Evolutionary conservation across 2,797 vertebrate species (phyloP).

Genomic region (Coilia nasus): DNA sequence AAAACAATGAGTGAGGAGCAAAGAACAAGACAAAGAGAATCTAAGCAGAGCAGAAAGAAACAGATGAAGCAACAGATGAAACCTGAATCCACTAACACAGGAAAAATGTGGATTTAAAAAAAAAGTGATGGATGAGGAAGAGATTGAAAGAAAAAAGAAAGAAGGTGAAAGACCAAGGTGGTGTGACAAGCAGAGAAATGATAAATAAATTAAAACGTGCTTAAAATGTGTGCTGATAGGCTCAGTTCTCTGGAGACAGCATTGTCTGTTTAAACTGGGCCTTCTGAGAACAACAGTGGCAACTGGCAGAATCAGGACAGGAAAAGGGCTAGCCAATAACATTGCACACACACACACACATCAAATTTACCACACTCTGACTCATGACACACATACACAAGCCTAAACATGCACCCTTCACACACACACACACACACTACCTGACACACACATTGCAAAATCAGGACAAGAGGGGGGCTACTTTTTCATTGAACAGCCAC

Average conservation of each 20-base stretch:
- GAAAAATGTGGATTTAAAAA: not conserved
- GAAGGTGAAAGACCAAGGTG: slow-evolving; percentile 9
- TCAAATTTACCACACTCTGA: too few species aligned
- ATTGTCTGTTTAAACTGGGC: slow-evolving; percentile 66
- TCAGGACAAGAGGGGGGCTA: slow-evolving; percentile 10
- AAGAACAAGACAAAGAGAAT: too few species aligned
- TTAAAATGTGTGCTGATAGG: slow-evolving; percentile 43
- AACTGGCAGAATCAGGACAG: slow-evolving; percentile 60
- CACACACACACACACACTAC: not conserved
- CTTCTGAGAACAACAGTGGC: slow-evolving; percentile 48
- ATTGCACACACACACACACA: not conserved
- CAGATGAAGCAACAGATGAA: not conserved
- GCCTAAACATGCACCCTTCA: not conserved
- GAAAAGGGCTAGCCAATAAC: slow-evolving; percentile 55
- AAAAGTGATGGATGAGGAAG: not conserved
- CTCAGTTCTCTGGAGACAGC: slow-evolving; percentile 59
- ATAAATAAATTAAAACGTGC: slow-evolving; percentile 37
- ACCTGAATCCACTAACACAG: too few species aligned
- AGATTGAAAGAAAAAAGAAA: not conserved
- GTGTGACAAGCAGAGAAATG: slow-evolving; percentile 24
- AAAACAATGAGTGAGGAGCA: too few species aligned
- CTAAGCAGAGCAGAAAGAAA: not conserved
- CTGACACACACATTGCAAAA: slow-evolving; percentile 31
- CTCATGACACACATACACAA: not conserved
- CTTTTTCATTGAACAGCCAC: not conserved